Base-by-base conservation (phyloP, 1,140 invertebrate species). In the Rhagoletis pomonella region DNA sequence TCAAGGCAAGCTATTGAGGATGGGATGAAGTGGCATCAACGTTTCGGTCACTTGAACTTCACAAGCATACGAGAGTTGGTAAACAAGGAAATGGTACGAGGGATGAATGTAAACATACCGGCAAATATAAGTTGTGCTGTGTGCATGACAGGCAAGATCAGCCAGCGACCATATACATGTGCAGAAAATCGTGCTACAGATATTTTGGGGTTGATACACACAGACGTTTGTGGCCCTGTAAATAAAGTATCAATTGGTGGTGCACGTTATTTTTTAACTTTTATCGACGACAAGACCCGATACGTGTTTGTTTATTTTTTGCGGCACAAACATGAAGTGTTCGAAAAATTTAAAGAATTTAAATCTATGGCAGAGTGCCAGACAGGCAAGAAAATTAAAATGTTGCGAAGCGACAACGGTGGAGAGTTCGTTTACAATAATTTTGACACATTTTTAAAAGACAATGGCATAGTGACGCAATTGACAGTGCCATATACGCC, bases 251-350 rank as follows among this genome's bases (percentile, higher is more conserved):
- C 90, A 81, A 77, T 91, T 65, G 89, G 91, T 58, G 89, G 90
- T 42, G 88, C 89, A 6, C 87, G 85, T 87, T 94, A 92, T 90
- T 91, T 92, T 89, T 19, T 93, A 1, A 88, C 91, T 7, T 92
- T 94, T 87, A 90, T 92, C 44, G 92, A 94, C 91, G 93, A 94
- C 87, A 91, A 86, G 62, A 89, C 89, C 4, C 88, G 91, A 88
- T 90, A 89, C 58, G 88, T 87, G 10, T 86, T 86, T 85, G 89
- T 93, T 14, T 93, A 90, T 87, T 92, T 94, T 87, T 14, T 92
- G 9, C 90, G 91, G 50, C 58, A 73, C 17, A 91, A n/a, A 87
- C 73, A 64, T 65, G 89, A 90, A 77, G 77, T 5, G 10, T 87
- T 89, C 12, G 47, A 87, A 1, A 77, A n/a, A 7, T 88, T 81